These are phyloP conservation scores for Ruditapes philippinarum DNA, from an alignment of 1,140 invertebrate species.

Conservation along the genomic window DNA sequence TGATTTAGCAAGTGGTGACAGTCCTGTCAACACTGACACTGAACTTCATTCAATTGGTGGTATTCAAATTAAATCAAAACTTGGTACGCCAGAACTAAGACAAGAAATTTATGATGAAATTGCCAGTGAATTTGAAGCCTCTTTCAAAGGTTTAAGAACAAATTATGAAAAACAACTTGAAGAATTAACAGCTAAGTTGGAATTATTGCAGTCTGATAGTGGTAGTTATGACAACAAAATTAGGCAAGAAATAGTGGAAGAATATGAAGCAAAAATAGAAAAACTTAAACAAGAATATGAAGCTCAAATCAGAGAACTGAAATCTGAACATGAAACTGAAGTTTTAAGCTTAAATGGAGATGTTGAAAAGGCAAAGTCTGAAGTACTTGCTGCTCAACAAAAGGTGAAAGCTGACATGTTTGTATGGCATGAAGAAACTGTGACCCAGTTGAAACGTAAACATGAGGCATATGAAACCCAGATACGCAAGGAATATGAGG, in stretches of 20 bases:
- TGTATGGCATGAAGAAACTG: conserved; percentile 59
- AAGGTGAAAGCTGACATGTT: conserved; percentile 65
- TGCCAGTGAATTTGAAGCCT: conserved; percentile 6
- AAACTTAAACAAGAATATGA: conserved; percentile 69
- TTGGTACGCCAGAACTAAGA: conserved; percentile 2
- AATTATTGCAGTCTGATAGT: conserved; percentile 27
- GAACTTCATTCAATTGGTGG: background rate
- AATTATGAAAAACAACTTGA: conserved; percentile 54
- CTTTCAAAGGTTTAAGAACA: conserved; percentile 31
- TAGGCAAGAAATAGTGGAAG: conserved; percentile 59
- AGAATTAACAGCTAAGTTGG: conserved; percentile 57
- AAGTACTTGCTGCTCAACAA: conserved; percentile 53
- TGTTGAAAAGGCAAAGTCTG: conserved; percentile 44
- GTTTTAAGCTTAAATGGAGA: conserved; percentile 4
- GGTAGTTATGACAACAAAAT: conserved; percentile 64
- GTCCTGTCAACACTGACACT: background rate
- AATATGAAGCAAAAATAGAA: conserved; percentile 69
- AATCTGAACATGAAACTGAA: conserved; percentile 32
- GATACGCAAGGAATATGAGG: conserved; percentile 70
- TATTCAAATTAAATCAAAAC: background rate
- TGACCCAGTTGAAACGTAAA: conserved; percentile 43
- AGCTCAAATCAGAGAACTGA: conserved; percentile 64
- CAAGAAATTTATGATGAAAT: conserved; percentile 60
- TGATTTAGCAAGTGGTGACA: background rate
- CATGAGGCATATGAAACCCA: conserved; percentile 66